These are phyloP conservation scores for Meandrina meandrites DNA, from an alignment of 92 coral and sea anemone species.

Conservation along the genomic window DNA sequence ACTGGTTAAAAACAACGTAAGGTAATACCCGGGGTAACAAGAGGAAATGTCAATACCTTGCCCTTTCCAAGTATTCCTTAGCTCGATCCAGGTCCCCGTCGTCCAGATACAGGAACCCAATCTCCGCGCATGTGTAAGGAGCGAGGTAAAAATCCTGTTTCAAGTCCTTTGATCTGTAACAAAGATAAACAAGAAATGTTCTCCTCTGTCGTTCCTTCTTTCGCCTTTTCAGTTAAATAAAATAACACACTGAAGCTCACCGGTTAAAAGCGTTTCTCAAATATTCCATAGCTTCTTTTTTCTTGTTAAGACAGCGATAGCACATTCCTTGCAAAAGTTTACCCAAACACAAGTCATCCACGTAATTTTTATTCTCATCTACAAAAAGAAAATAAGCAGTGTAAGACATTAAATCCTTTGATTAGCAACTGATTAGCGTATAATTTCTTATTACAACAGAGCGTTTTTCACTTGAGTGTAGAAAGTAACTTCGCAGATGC, in stretches of 20 bases:
- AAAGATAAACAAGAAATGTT: not conserved
- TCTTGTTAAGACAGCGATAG: conserved; percentile 69
- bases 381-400: not conserved
- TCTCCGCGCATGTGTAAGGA: conserved; percentile 90
- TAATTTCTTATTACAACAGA: too few species aligned
- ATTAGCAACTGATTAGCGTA: too few species aligned
- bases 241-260: conserved; percentile 38
- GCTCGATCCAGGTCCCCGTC: conserved; percentile 74
- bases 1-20: not conserved
- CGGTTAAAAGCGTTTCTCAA: conserved; percentile 60
- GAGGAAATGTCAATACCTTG: conserved; percentile 57
- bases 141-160: conserved; percentile 76
- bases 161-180: conserved; percentile 59
- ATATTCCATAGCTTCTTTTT: conserved; percentile 67
- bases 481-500: too few species aligned
- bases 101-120: conserved; percentile 86
- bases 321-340: conserved; percentile 92
- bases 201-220: not conserved
- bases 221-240: not conserved
- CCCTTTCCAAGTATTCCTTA: conserved; percentile 73
- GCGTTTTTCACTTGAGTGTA: too few species aligned
- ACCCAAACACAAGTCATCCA: conserved; percentile 90
- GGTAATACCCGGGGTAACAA: too few species aligned
- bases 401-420: too few species aligned
- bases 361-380: conserved; percentile 48